These are phyloP conservation scores for Mongoloraphidia duomilia DNA, from an alignment of 2,888 invertebrate genomes.

Conservation along the genomic window DNA sequence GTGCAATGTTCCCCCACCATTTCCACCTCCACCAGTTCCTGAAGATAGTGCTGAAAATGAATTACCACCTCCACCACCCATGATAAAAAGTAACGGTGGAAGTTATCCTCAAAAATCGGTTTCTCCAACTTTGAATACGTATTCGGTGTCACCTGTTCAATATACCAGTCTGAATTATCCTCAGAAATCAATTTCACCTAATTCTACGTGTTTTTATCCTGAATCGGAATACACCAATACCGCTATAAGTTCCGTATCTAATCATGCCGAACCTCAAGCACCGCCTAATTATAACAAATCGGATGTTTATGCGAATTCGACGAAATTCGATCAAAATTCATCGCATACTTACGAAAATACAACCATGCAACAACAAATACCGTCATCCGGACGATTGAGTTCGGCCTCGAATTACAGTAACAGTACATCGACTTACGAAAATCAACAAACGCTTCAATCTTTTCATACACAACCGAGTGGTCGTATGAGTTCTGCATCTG, in stretches of 20 bases:
- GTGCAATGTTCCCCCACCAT: constrained; percentile 30
- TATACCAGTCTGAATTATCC: background rate
- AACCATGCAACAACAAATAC: background rate
- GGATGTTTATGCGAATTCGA: background rate
- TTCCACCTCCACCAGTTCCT: constrained; percentile 36
- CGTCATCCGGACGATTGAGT: background rate
- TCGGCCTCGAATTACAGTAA: too few species aligned
- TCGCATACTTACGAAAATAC: constrained; percentile 3
- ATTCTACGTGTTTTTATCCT: background rate
- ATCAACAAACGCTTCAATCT: too few species aligned
- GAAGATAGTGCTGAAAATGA: constrained; percentile 41
- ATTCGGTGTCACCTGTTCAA: too few species aligned
- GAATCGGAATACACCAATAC: too few species aligned
- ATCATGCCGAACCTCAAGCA: background rate
- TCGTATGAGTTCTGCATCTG: constrained; percentile 2
- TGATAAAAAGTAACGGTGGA: constrained; percentile 61
- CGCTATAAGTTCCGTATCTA: too few species aligned
- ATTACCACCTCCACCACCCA: constrained; percentile 70
- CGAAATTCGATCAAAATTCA: background rate
- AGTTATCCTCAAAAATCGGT: background rate
- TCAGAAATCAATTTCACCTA: background rate
- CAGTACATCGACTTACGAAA: too few species aligned
- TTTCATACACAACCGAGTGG: background rate
- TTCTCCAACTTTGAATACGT: background rate
- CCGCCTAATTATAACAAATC: constrained; percentile 1